These are phyloP conservation scores for Planococcus citri DNA, from an alignment of 1,140 invertebrate genomes.

Conservation along the genomic window DNA sequence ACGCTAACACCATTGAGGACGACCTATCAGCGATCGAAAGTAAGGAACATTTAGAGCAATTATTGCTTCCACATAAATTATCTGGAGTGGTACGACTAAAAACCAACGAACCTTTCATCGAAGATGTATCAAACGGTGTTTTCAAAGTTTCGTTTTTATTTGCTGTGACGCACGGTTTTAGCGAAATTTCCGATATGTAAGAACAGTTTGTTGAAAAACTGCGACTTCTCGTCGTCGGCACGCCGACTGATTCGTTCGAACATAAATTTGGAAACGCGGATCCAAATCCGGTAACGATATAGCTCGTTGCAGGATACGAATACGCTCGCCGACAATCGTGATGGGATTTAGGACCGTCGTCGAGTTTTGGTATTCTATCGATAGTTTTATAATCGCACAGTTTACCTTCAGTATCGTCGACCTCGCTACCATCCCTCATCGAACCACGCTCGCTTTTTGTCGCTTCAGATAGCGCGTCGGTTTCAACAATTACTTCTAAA, in stretches of 20 bases:
- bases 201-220: background rate
- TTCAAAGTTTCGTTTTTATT: background rate
- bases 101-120: background rate
- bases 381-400: background rate
- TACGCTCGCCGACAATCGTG: background rate
- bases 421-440: background rate
- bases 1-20: background rate
- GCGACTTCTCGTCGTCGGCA: background rate
- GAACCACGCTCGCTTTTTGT: background rate
- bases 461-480: slow-evolving; percentile 15
- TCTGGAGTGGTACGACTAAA: background rate
- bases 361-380: background rate
- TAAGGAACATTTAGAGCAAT: background rate
- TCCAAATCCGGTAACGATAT: background rate
- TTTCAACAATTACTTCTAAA: slow-evolving; percentile 23
- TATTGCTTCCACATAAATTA: background rate
- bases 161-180: background rate
- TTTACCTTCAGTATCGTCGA: background rate
- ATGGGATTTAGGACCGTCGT: background rate
- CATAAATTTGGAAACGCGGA: background rate
- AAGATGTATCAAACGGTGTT: background rate
- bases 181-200: slow-evolving; percentile 6
- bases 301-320: background rate
- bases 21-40: background rate
- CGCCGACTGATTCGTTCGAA: background rate